These are phyloP conservation scores for Microdon myrmicae DNA, from an alignment of 2,888 invertebrate species.

Conservation along the genomic window DNA sequence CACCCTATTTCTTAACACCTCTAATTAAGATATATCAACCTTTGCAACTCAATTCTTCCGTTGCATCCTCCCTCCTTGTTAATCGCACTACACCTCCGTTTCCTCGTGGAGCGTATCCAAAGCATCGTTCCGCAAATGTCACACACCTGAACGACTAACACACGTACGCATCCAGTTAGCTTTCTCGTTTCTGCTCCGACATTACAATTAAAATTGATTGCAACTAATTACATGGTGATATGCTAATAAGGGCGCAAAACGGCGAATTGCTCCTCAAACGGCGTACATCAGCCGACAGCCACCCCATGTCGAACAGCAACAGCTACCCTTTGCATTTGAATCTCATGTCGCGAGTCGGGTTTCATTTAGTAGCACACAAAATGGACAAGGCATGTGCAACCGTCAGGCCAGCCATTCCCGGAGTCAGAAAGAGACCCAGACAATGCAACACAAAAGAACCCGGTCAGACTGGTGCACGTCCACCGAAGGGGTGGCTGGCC, in stretches of 20 bases:
- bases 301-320: slow-evolving; percentile 22
- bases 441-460: too few relatives aligned
- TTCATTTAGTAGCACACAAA: slow-evolving; percentile 48
- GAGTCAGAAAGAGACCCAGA: slow-evolving; percentile 8
- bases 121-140: too few relatives aligned
- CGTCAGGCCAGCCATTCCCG: slow-evolving; percentile 29
- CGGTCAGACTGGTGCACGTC: slow-evolving; percentile 9
- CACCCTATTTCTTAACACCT: too few relatives aligned
- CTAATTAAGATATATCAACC: too few relatives aligned
- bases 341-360: slow-evolving; percentile 37
- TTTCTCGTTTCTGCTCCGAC: slow-evolving; percentile 40
- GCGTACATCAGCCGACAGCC: slow-evolving; percentile 52
- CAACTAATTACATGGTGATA: slow-evolving; percentile 60
- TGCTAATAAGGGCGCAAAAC: slow-evolving; percentile 56
- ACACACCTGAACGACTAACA: too few relatives aligned
- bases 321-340: slow-evolving; percentile 32
- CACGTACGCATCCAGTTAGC: too few relatives aligned
- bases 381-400: slow-evolving; percentile 35
- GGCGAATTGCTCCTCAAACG: slow-evolving; percentile 31
- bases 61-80: too few relatives aligned
- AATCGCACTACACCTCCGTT: too few relatives aligned
- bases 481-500: neutral
- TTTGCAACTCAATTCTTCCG: too few relatives aligned
- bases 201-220: slow-evolving; percentile 61
- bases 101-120: too few relatives aligned